A percentile compares a stretch with the other conserved stretches of the same genome.
These are phyloP conservation scores for Sericinus montela DNA, from an alignment of 2,888 invertebrate genomes.

Conservation along the genomic window DNA sequence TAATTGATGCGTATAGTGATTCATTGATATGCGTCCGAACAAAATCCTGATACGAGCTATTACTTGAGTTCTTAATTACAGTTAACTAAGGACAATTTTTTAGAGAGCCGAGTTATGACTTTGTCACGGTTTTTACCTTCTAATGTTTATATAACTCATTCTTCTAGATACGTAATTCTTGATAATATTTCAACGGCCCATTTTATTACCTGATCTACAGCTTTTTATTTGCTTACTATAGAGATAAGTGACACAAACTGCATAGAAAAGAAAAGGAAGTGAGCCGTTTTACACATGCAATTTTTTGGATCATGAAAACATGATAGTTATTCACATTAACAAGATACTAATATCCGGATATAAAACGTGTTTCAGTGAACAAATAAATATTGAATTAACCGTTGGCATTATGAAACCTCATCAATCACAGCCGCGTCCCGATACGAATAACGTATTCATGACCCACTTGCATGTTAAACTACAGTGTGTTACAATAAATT, in stretches of 20 bases:
- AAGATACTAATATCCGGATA: neutral
- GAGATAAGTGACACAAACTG: too few species aligned
- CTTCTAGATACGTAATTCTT: too few species aligned
- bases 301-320: neutral
- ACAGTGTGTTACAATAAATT: conserved; percentile 47
- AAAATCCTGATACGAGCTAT: conserved; percentile 18
- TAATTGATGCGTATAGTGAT: conserved; percentile 59
- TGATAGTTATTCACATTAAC: neutral
- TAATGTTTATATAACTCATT: too few species aligned
- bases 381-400: conserved; percentile 49
- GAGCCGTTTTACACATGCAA: too few species aligned
- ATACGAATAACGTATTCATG: conserved; percentile 50
- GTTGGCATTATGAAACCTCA: conserved; percentile 49
- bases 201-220: too few species aligned
- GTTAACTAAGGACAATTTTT: conserved; percentile 30
- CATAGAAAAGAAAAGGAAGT: too few species aligned
- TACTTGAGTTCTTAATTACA: conserved; percentile 75
- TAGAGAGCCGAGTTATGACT: conserved; percentile 48
- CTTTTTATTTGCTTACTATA: too few species aligned
- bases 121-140: conserved; percentile 56
- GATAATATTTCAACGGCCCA: too few species aligned
- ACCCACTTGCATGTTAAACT: conserved; percentile 41
- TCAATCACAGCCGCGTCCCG: conserved; percentile 50
- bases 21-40: conserved; percentile 44
- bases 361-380: conserved; percentile 9